Evolutionary conservation across 2,113 vertebrate genomes (phyloP), one percentile per base, ranked within the genome.

Genomic region (Gobio gobio): DNA sequence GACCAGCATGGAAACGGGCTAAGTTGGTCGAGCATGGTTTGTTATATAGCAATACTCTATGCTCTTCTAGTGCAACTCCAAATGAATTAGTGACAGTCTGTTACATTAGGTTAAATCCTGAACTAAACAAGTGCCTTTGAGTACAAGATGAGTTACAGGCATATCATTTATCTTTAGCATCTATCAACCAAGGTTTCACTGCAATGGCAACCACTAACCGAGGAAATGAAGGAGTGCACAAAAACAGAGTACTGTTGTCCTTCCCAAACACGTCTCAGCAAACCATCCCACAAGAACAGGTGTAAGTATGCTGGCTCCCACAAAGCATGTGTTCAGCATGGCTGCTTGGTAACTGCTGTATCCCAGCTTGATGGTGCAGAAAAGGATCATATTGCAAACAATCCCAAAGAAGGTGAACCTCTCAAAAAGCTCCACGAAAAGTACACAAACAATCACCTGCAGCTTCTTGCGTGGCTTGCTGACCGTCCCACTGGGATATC

Each of bases 301-400:
- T 0, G 90, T 95, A 24, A 98, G 83, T 49, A 92, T 92, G 77
- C 95, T 96, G 33, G 92, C 93, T 85, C 98, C 96, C 2, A 97
- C 92, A n/a, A 99, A 98, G 88, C 95, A 95, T 90, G 99, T 91
- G 64, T 97, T 99, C 75, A 96, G 90, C 0, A 95, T 94, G 1
- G 95, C 96, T 0, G 97, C 97, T 86, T 97, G 93, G 92, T 96
- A 89, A 90, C 95, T 96, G 83, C 56, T 33, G 18, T 97, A 97
- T 86, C 96, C 96, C 0, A 98, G 94, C 86, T 94, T 96, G 77
- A 95, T 83, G 0, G 95, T 97, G 92, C 97, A 98, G 91, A 98
- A 99, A 10, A 97, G 92, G 84, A 98, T 97, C 95, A 94, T 96
- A 89, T 97, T 98, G 92, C 98, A 98, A 54, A 97, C 93, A 0